Conservation (phyloP, 1,140 invertebrate species). For the Cardiocondyla obscurior region DNA sequence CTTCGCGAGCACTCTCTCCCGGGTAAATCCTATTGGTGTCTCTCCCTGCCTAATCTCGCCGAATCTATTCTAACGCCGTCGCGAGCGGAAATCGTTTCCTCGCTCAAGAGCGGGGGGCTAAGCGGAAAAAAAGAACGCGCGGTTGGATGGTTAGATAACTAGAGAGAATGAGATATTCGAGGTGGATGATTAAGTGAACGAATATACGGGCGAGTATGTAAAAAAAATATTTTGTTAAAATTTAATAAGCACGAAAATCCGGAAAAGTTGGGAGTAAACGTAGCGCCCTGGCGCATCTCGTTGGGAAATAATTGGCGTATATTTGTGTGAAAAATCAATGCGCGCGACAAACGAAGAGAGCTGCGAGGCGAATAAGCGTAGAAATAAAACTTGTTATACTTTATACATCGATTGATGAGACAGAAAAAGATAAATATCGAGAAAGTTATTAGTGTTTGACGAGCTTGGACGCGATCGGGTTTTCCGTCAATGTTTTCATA, state of each 20-base stretch:
- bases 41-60: conserved; percentile 52
- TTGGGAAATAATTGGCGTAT: conserved; percentile 18
- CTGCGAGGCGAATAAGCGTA: background rate
- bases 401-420: conserved; percentile 14
- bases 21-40: conserved; percentile 38
- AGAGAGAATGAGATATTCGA: too few relatives aligned
- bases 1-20: background rate
- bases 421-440: conserved; percentile 1
- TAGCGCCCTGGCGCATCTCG: background rate
- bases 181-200: too few relatives aligned
- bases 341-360: background rate
- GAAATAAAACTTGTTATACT: conserved; percentile 33
- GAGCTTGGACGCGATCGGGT: background rate
- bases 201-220: background rate
- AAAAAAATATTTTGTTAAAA: background rate
- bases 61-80: conserved; percentile 3
- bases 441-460: conserved; percentile 10
- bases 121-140: background rate
- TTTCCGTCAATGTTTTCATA: background rate
- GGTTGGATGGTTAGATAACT: conserved; percentile 35
- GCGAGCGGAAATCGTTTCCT: conserved; percentile 41
- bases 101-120: background rate
- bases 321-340: conserved; percentile 26
- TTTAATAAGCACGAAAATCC: background rate
- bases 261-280: conserved; percentile 1